phyloP scores from a whole-genome alignment of 1,140 invertebrate species.

The Diorhabda sublineata region DNA sequence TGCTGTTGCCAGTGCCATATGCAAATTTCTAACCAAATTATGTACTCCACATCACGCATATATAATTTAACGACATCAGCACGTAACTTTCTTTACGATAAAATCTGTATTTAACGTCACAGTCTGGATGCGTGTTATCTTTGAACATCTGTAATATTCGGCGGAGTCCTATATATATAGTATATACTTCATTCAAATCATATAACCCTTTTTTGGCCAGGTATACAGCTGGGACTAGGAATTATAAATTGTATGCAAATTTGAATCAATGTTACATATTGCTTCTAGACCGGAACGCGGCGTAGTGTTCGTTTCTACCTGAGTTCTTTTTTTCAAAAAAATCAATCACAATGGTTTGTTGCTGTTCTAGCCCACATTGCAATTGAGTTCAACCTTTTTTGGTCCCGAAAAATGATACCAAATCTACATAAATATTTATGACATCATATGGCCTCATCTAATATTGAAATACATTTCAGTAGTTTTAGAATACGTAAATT shows the following conservation, averaged over 20 bases:
- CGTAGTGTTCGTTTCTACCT: background rate
- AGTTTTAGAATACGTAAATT: too few relatives aligned
- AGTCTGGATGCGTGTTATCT: background rate
- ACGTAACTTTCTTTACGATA: background rate
- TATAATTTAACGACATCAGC: background rate
- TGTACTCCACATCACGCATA: conserved; percentile 1
- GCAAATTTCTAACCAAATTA: conserved; percentile 2
- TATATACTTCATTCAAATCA: conserved; percentile 3
- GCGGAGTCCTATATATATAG: background rate
- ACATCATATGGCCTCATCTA: too few relatives aligned
- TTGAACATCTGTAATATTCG: conserved; percentile 2
- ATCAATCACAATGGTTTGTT: background rate
- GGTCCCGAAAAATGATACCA: background rate
- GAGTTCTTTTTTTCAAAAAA: background rate
- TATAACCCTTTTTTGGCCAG: conserved; percentile 1
- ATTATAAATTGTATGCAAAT: conserved; percentile 1
- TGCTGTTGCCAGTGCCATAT: conserved; percentile 1
- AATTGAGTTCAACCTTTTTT: background rate
- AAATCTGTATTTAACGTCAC: background rate
- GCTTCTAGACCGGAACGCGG: conserved; percentile 1
- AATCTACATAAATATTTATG: background rate
- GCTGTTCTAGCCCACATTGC: background rate
- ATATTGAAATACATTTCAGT: too few relatives aligned
- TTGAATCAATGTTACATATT: conserved; percentile 3
- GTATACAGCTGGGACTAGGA: conserved; percentile 1